phyloP scores from a whole-genome alignment of 2,888 invertebrate genomes.

The Muschampia plurimacula region DNA sequence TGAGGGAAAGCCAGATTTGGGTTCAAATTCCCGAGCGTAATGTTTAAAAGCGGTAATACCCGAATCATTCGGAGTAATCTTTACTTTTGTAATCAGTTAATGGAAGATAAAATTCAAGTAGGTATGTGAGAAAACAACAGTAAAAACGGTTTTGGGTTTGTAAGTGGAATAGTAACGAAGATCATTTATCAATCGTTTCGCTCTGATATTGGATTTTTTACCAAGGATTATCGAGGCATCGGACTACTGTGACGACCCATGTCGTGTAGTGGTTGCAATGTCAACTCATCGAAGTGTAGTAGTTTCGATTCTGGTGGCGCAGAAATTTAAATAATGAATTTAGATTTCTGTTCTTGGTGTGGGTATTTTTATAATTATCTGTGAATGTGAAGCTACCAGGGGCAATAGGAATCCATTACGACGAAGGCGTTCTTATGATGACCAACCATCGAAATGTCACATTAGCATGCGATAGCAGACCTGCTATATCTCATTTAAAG shows the following conservation, averaged over 20 bases:
- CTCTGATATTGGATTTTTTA: neutral
- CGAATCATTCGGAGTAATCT: constrained; percentile 20
- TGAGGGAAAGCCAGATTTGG: constrained; percentile 28
- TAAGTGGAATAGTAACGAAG: neutral
- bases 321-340: no score
- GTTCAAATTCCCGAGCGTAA: constrained; percentile 26
- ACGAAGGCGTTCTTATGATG: no score
- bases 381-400: no score
- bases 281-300: no score
- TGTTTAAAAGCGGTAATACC: constrained; percentile 18
- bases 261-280: no score
- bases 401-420: no score
- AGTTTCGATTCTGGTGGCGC: no score
- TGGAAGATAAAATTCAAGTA: neutral
- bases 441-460: no score
- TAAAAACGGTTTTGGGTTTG: neutral
- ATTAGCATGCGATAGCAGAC: no score
- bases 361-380: no score
- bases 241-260: neutral
- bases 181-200: neutral
- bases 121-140: constrained; percentile 7
- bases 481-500: no score
- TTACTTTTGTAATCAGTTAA: constrained; percentile 11
- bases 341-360: no score
- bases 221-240: neutral